Conservation (phyloP, 2,113 vertebrate genomes). For the Datnioides undecimradiatus region DNA sequence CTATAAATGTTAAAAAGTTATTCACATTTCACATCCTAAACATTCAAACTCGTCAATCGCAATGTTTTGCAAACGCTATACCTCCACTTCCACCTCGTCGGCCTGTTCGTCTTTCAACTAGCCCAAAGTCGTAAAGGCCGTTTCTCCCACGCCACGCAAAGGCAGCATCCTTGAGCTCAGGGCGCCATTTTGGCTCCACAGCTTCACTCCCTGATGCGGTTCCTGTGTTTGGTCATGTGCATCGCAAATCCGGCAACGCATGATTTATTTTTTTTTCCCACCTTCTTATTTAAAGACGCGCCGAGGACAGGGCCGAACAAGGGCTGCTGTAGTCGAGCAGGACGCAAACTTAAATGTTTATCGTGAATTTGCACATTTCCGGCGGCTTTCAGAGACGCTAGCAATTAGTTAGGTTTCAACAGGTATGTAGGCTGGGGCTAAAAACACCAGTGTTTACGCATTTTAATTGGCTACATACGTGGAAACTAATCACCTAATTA, state of each 20-base stretch:
- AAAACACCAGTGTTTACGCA: background rate
- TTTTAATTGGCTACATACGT: background rate
- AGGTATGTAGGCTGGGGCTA: background rate
- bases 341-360: background rate
- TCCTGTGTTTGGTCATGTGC: slow-evolving; percentile 38
- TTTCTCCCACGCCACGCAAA: slow-evolving; percentile 4
- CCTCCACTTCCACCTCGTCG: background rate
- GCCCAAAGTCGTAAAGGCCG: background rate
- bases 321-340: background rate
- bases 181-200: slow-evolving; percentile 72
- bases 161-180: background rate
- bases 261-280: too few species aligned
- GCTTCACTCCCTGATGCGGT: slow-evolving; percentile 39
- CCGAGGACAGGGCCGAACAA: too few species aligned
- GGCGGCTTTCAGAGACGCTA: background rate
- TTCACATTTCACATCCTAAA: too few species aligned
- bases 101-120: too few species aligned
- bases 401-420: slow-evolving; percentile 1
- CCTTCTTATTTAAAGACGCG: background rate
- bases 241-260: background rate
- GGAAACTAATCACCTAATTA: background rate
- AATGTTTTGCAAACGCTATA: background rate
- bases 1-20: background rate
- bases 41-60: background rate
- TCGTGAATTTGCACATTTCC: too few species aligned